A percentile compares a stretch with the other conserved stretches of the same genome.
phyloP scores from a whole-genome alignment of 2,113 vertebrate species.

The Aspiorhynchus laticeps region DNA sequence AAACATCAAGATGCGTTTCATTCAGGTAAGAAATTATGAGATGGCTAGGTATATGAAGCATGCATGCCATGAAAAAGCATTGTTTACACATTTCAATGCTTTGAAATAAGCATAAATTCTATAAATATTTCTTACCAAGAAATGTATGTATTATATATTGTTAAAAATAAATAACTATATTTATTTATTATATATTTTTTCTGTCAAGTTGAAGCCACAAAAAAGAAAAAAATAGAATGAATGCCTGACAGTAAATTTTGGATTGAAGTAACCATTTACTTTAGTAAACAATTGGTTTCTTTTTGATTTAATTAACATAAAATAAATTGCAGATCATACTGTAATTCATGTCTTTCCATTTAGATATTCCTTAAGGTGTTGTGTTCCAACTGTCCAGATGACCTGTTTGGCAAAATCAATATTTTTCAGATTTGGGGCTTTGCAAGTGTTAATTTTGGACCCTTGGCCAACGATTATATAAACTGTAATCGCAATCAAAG shows the following conservation, averaged over 20 bases:
- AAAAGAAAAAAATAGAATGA: neutral
- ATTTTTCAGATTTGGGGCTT: neutral
- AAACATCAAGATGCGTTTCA: constrained; percentile 37
- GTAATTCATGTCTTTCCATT: no score
- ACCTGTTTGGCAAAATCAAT: neutral
- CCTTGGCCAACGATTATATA: neutral
- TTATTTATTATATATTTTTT: neutral
- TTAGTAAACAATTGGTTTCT: neutral
- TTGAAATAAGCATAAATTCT: neutral
- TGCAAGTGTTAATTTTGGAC: neutral
- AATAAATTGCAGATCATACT: neutral
- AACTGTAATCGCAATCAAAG: neutral
- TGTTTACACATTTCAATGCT: neutral
- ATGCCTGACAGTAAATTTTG: neutral
- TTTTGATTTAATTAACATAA: neutral
- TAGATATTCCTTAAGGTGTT: neutral
- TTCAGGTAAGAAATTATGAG: constrained; percentile 3
- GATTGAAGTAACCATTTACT: neutral
- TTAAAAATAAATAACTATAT: no score
- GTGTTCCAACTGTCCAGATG: neutral
- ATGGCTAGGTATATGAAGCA: neutral
- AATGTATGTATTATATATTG: no score
- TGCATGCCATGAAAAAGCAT: neutral
- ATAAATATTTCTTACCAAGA: no score
- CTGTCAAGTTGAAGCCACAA: neutral